These are phyloP conservation scores for Hermaeophaga mercurialis DNA, from an alignment of 2,888 invertebrate genomes.

Conservation along the genomic window DNA sequence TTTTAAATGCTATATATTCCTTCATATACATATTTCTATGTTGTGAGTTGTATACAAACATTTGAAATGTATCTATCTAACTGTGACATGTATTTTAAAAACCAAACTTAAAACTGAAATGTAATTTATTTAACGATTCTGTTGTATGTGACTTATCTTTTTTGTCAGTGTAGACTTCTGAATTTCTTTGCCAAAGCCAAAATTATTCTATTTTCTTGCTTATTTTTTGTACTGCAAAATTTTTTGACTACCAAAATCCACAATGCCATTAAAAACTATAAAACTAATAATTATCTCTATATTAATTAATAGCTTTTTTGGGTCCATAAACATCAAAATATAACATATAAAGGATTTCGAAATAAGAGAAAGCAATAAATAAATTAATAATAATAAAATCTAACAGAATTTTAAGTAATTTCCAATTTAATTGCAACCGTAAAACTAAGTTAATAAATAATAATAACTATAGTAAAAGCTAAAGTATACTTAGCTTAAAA, in stretches of 20 bases:
- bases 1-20: slow-evolving; percentile 21
- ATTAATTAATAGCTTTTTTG: too few species aligned
- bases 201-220: slow-evolving; percentile 23
- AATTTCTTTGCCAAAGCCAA: slow-evolving; percentile 32
- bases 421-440: too few species aligned
- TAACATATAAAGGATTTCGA: too few species aligned
- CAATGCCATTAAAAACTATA: too few species aligned
- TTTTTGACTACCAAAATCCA: slow-evolving; percentile 53
- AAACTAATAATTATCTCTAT: too few species aligned
- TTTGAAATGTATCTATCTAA: slow-evolving; percentile 43
- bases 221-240: slow-evolving; percentile 53
- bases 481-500: too few species aligned
- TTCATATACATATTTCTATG: slow-evolving; percentile 37
- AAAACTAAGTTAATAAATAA: too few species aligned
- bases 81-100: slow-evolving; percentile 41
- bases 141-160: slow-evolving; percentile 39
- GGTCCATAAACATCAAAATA: too few species aligned
- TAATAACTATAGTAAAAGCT: too few species aligned
- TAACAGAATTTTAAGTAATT: too few species aligned
- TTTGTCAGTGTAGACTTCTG: slow-evolving; percentile 32
- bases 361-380: too few species aligned
- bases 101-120: slow-evolving; percentile 45
- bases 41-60: slow-evolving; percentile 40
- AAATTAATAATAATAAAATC: too few species aligned
- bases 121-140: slow-evolving; percentile 45